phyloP scores from a whole-genome alignment of 2,888 invertebrate genomes.

The Pemphredon lugubris region DNA sequence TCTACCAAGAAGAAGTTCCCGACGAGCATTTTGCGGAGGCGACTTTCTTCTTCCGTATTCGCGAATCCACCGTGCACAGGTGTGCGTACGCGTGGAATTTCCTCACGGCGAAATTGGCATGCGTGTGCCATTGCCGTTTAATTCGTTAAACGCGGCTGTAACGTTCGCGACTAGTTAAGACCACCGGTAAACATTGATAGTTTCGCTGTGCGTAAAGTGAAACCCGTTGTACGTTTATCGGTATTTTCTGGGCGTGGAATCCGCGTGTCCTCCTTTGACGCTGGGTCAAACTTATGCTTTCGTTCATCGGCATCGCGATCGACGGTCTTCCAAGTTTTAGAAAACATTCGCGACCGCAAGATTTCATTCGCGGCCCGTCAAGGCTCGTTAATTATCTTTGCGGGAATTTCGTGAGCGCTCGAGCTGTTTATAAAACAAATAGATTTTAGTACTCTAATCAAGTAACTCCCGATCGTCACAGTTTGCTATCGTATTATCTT shows the following conservation, averaged over 20 bases:
- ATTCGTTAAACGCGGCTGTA: neutral
- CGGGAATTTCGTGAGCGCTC: too few relatives aligned
- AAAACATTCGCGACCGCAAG: too few relatives aligned
- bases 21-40: slow-evolving; percentile 59
- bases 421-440: too few relatives aligned
- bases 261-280: slow-evolving; percentile 4
- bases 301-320: slow-evolving; percentile 3
- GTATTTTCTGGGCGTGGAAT: neutral
- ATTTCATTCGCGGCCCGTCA: too few relatives aligned
- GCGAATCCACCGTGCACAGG: slow-evolving; percentile 42
- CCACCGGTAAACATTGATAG: slow-evolving; percentile 5
- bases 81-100: slow-evolving; percentile 17
- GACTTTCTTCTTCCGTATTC: slow-evolving; percentile 68
- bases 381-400: too few relatives aligned
- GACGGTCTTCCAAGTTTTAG: neutral
- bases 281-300: slow-evolving; percentile 11
- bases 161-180: neutral
- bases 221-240: slow-evolving; percentile 15
- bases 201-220: slow-evolving; percentile 3
- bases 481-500: too few relatives aligned
- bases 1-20: slow-evolving; percentile 58
- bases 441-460: too few relatives aligned
- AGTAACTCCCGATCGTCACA: too few relatives aligned
- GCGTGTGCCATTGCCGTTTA: slow-evolving; percentile 11
- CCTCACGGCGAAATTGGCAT: slow-evolving; percentile 8